Evolutionary conservation across 37 sponge, comb jelly and placozoan species (phyloP).

Genomic region (Crambe crambe): DNA sequence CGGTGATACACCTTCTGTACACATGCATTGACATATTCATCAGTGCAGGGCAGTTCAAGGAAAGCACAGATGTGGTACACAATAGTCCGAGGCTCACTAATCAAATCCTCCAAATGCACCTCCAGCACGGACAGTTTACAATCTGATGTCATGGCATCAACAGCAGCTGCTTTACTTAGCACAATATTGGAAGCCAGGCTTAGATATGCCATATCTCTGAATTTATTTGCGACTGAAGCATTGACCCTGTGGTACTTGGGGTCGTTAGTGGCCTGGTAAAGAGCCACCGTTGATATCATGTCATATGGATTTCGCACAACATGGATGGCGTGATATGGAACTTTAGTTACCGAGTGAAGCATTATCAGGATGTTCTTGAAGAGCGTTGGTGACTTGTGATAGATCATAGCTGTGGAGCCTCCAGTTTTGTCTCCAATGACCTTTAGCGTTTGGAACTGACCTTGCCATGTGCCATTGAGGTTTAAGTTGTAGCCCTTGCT

Average conservation of each 20-base stretch:
- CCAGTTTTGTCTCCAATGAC: conserved; percentile 61
- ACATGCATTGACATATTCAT: conserved; percentile 17
- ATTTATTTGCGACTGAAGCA: conserved; percentile 3
- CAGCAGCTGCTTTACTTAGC: conserved; percentile 5
- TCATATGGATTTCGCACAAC: conserved; percentile 63
- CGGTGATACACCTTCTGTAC: neutral
- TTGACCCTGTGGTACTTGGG: neutral
- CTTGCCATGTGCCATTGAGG: conserved; percentile 44
- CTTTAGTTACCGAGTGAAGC: neutral
- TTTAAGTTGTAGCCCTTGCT: conserved; percentile 43
- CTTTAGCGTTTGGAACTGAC: conserved; percentile 18
- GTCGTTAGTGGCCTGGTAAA: conserved; percentile 17
- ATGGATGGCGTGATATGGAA: conserved; percentile 27
- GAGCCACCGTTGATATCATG: conserved; percentile 53
- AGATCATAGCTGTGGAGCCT: conserved; percentile 30
- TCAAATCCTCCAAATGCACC: conserved; percentile 25
- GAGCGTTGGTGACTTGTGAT: neutral
- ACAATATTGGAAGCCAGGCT: neutral
- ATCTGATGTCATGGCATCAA: neutral
- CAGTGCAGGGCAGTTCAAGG: conserved; percentile 20
- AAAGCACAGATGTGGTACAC: neutral
- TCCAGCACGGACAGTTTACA: conserved; percentile 4
- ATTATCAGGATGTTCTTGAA: conserved; percentile 4
- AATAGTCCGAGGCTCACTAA: neutral
- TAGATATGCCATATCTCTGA: neutral